Evolutionary conservation across 2,888 invertebrate genomes (phyloP).

Genomic region (Erannis defoliaria): DNA sequence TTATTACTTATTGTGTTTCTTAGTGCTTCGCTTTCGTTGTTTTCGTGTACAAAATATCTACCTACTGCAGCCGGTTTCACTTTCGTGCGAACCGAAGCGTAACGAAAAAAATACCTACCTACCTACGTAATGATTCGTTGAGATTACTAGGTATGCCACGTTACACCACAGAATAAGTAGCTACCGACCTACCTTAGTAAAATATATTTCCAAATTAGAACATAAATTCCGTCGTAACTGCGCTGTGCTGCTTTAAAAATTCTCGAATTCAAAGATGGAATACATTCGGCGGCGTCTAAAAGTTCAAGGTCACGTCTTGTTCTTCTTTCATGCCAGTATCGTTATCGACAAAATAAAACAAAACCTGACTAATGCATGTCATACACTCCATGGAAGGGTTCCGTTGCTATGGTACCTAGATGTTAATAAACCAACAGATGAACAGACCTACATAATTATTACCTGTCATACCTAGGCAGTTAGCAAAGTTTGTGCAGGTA

Average conservation of each 20-base stretch:
- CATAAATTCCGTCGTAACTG: background rate
- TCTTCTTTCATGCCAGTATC: constrained; percentile 9
- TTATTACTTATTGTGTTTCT: constrained; percentile 1
- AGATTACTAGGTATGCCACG: background rate
- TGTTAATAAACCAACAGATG: too few relatives aligned
- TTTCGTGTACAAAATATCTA: constrained; percentile 37
- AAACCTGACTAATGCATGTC: too few relatives aligned
- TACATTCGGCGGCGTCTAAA: background rate
- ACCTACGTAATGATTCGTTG: constrained; percentile 19
- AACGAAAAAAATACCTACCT: constrained; percentile 25
- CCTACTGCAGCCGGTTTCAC: constrained; percentile 51
- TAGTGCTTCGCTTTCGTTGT: constrained; percentile 21
- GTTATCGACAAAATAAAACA: too few relatives aligned
- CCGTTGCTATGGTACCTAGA: too few relatives aligned
- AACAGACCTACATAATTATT: too few relatives aligned
- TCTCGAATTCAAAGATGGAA: constrained; percentile 15
- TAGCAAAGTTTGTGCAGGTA: too few relatives aligned
- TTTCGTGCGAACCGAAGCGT: constrained; percentile 48
- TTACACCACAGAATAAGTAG: background rate
- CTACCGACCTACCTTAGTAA: too few relatives aligned
- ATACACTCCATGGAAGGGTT: too few relatives aligned
- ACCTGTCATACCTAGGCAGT: too few relatives aligned
- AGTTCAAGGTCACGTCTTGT: constrained; percentile 30
- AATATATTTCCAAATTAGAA: constrained; percentile 1
- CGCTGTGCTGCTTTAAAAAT: background rate